A percentile compares a stretch with the other conserved stretches of the same genome.
phyloP scores from a whole-genome alignment of 2,888 invertebrate genomes.

The Macrosoma leucophasiata region DNA sequence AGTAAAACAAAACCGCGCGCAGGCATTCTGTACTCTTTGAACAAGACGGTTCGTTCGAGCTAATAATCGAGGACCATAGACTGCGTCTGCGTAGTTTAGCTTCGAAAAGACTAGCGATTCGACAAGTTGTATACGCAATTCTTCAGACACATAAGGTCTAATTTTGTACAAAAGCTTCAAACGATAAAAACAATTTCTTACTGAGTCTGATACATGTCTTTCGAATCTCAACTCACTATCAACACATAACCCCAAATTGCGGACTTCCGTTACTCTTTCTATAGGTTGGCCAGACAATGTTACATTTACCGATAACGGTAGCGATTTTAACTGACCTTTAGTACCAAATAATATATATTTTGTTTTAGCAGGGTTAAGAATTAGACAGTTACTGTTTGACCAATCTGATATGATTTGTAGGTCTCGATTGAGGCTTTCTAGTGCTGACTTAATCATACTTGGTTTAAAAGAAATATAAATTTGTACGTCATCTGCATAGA shows the following conservation, averaged over 20 bases:
- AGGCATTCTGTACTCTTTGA: no score
- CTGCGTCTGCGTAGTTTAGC: neutral
- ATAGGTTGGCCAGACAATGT: neutral
- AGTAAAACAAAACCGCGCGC: no score
- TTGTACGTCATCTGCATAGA: slow-evolving; percentile 4
- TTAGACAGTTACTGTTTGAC: neutral
- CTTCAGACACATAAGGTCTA: neutral
- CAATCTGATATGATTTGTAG: neutral
- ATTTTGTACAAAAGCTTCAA: slow-evolving; percentile 1
- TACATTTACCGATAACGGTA: neutral
- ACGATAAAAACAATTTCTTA: neutral
- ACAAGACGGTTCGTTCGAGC: no score
- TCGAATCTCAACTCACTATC: slow-evolving; percentile 1
- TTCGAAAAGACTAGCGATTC: neutral
- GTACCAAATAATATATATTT: neutral
- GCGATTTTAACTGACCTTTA: neutral
- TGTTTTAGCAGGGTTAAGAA: neutral
- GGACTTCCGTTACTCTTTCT: neutral
- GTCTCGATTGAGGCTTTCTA: neutral
- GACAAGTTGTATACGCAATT: neutral
- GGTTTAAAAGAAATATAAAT: slow-evolving; percentile 1
- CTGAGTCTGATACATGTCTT: neutral
- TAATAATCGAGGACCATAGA: no score
- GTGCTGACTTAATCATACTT: neutral
- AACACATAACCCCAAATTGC: neutral